Base-by-base conservation (phyloP, 2,797 vertebrate species). In the Lindbergichthys nudifrons region DNA sequence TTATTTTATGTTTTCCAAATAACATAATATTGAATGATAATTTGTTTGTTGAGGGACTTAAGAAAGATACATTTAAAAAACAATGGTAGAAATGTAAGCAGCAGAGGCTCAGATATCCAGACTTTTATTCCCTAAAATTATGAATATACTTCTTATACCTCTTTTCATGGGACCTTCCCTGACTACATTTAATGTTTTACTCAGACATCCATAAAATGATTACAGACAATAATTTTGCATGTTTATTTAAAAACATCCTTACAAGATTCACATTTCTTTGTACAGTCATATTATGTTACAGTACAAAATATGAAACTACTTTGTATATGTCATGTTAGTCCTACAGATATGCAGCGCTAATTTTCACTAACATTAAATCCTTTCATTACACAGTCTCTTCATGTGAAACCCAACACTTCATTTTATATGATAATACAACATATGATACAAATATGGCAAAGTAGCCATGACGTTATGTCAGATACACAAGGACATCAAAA, bases 211-310 rank as follows among this genome's bases (percentile, higher is more conserved):
- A 7, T n/a, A 32, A 59, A 80, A 58, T 59, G 1, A 4, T 21
- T 66, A 10, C 76, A 54, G 52, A 61, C 39, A 78, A 59, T 57
- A 66, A 48, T 62, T 75, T 45, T 68, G 51, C 43, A 72, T 66
- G n/a, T 92, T 90, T 90, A 92, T 91, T 92, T 80, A 85, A 89
- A 90, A 90, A 83, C 60, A 79, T 65, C 87, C 79, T 83, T 81
- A 85, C 76, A 89, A 63, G 57, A 88, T 79, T 76, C 59, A 88
- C 48, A 71, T 75, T 74, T 82, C 60, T 91, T 89, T 90, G 67
- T 89, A 90, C 87, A 92, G 69, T 84, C 65, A 85, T 77, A 67
- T 82, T 79, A 77, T 71, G 62, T 84, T 82, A 88, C 73, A 88
- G 57, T 78, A 84, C 45, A 86, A 79, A 84, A 82, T 65, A 86